Base-by-base conservation (phyloP, 2,888 invertebrate species). In the Boloria selene region DNA sequence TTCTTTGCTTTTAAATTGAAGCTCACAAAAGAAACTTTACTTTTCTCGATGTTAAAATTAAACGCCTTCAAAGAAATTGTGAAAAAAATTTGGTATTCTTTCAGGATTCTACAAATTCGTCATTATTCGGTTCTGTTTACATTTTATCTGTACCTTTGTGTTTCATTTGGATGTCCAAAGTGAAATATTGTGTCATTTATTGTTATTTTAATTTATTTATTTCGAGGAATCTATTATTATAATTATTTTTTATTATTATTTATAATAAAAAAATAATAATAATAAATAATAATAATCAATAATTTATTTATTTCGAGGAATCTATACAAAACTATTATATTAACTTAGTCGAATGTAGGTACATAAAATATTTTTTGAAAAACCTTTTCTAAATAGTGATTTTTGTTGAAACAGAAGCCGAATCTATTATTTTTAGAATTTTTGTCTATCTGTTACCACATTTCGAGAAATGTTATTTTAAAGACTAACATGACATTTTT, bases 31-130 rank as follows among this genome's bases (percentile, higher is more conserved):
- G 75, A 73, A 72, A 76, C 75, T 81, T 82, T 81, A 75, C 78
- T 73, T 76, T 76, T 76, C 74, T 79, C 73, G 73, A 74, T 78
- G 77, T 76, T 77, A 77, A 84, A 85, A 83, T 84, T 80, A 85
- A 84, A 82, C 73, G 78, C 77, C 77, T 79, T 77, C 73, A 72
- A 77, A 78, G 79, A 79, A 83, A 79, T 77, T 79, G 76, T 75
- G 75, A 75, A 72, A 73, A 74, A 73, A 81, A 78, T 83, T 80
- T 74, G 78, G 70, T 82, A 84, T 84, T 87, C 83, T 74, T 70
- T 71, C 67, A 65, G 76, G 75, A 79, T 79, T 67, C 72, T 72
- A 66, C 58, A 67, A 70, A 75, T 72, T 73, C 76, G 78, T 78
- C 78, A 80, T 76, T 82, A 81, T 75, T 82, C 80, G 79, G 75